These are phyloP conservation scores for Microcebus tavaratra DNA, from an alignment of 2,113 vertebrate genomes.

Conservation along the genomic window DNA sequence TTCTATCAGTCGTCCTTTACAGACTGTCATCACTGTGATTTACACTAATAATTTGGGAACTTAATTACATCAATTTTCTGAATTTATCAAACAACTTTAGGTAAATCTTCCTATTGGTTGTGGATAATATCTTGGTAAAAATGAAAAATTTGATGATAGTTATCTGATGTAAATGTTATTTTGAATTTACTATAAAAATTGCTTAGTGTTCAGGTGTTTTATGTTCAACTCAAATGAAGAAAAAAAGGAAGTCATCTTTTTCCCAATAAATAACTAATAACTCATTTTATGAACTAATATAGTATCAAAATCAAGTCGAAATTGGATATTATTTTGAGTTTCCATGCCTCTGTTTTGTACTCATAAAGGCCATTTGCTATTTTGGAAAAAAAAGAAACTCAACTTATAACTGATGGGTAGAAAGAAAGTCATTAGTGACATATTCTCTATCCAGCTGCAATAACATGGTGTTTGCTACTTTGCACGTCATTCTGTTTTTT, in stretches of 20 bases:
- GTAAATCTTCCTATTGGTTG: conserved; percentile 4
- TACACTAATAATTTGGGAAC: background rate
- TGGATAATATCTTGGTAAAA: conserved; percentile 34
- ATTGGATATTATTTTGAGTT: conserved; percentile 56
- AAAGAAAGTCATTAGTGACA: conserved; percentile 76
- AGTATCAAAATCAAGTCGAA: conserved; percentile 65
- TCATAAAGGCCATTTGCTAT: conserved; percentile 68
- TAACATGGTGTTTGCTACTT: conserved; percentile 55
- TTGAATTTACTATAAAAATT: conserved; percentile 54
- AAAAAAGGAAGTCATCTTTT: conserved; percentile 23
- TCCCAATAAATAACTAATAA: conserved; percentile 64
- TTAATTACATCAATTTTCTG: conserved; percentile 47
- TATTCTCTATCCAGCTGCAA: conserved; percentile 75
- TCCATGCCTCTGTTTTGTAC: conserved; percentile 59
- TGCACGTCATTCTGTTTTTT: conserved; percentile 69
- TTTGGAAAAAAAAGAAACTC: conserved; percentile 57
- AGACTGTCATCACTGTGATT: background rate
- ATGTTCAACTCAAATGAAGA: conserved; percentile 22
- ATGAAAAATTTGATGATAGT: background rate
- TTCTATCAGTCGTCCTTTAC: background rate
- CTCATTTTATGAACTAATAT: conserved; percentile 64
- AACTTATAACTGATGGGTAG: conserved; percentile 63
- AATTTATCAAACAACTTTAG: background rate
- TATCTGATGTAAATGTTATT: conserved; percentile 36
- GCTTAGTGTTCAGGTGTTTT: background rate